These are phyloP conservation scores for Augiades crinisus DNA, from an alignment of 2,888 invertebrate species.

Conservation along the genomic window DNA sequence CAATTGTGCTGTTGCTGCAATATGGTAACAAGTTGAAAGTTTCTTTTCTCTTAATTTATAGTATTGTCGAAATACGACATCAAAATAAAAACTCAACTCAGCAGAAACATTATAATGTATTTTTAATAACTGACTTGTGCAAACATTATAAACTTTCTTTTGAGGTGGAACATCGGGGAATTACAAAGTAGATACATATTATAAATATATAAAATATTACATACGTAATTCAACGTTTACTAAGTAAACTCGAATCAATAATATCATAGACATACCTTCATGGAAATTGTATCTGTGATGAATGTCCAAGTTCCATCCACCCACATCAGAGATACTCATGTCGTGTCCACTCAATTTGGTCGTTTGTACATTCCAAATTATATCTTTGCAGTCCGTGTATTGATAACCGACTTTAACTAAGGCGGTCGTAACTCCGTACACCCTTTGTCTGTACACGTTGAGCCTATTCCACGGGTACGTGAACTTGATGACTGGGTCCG, in stretches of 20 bases:
- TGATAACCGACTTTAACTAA: conserved; percentile 98
- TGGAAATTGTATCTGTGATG: conserved; percentile 99
- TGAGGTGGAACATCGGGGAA: background rate
- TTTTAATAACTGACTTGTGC: too few species aligned
- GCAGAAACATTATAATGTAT: too few species aligned
- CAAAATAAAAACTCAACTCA: too few species aligned
- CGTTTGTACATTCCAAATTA: conserved; percentile 98
- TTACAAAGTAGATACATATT: too few species aligned
- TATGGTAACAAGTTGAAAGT: too few species aligned
- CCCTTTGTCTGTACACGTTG: conserved; percentile 97
- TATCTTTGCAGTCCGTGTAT: conserved; percentile 94
- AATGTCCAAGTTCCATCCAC: conserved; percentile 98
- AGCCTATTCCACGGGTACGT: conserved; percentile 98
- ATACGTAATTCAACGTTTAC: too few species aligned
- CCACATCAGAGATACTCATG: conserved; percentile 98
- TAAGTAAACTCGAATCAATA: background rate
- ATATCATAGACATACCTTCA: conserved; percentile 84
- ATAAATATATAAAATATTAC: too few species aligned
- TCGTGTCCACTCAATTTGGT: conserved; percentile 97
- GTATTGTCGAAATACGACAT: too few species aligned
- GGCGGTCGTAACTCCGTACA: conserved; percentile 97
- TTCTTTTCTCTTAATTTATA: too few species aligned
- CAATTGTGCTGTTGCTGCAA: too few species aligned
- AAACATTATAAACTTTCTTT: too few species aligned
- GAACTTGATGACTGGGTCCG: conserved; percentile 97